Base-by-base conservation (phyloP, 2,888 invertebrate species). In the Catocala nupta region DNA sequence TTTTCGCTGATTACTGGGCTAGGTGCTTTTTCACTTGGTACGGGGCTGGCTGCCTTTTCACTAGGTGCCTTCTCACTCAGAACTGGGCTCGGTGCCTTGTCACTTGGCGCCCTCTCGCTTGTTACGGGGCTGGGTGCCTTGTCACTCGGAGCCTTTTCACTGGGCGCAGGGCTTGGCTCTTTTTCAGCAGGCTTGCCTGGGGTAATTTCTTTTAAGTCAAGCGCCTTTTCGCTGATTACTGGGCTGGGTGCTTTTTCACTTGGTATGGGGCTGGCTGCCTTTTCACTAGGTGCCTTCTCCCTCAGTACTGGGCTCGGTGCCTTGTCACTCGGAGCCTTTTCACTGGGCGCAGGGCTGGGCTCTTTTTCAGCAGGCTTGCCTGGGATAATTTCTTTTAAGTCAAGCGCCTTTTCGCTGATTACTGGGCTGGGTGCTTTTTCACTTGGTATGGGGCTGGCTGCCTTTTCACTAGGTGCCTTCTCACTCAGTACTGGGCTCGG, bases 401-500 rank as follows among this genome's bases (percentile, higher is more conserved):
- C 0, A n/a, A 13, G 11, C 9, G 47, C 16, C 11, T 50, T 63
- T 0, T 72, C 63, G 5, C 55, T 57, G 1, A 58, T 50, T 16
- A 10, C 0, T 10, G 52, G 9, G 12, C 53, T 50, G 1, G 43
- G 25, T 34, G 52, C 33, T 9, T 51, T 25, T n/a, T 70, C 59
- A 81, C 51, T 51, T 5, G 7, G 57, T 3, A 54, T 8, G 0
- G 50, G 51, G 8, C 52, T 70, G 44, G 34, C 9, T n/a, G 13
- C 47, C 9, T 67, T 61, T 0, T 70, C 67, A 39, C 65, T 67
- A 0, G 55, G 51, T 8, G 25, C 36, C 49, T 62, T 71, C 0
- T 55, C 45, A 52, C 55, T 1, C 45, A 50, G 16, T 0, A 13
- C 16, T 7, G 64, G 56, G 55, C 60, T 69, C 0, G 49, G 39